phyloP scores from a whole-genome alignment of 2,797 vertebrate genomes.

The Pelodytes ibericus region DNA sequence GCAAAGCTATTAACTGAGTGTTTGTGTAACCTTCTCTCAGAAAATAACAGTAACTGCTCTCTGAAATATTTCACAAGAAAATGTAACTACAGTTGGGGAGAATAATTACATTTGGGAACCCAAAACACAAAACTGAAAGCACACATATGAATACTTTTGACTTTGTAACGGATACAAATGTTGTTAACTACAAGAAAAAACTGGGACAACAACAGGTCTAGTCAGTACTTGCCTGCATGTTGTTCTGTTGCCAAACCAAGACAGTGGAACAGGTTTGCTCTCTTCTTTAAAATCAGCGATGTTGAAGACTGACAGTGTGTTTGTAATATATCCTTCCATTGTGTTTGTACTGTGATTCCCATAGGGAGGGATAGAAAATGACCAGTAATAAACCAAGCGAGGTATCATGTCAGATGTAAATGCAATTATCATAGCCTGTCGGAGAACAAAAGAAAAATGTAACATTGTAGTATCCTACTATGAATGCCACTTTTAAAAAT shows the following conservation, averaged over 20 bases:
- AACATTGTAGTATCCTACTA: no score
- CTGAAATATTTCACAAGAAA: no score
- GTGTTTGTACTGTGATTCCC: slow-evolving; percentile 71
- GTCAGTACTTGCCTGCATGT: slow-evolving; percentile 83
- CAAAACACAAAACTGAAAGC: no score
- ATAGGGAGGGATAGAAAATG: slow-evolving; percentile 86
- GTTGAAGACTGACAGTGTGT: slow-evolving; percentile 83
- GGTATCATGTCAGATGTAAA: slow-evolving; percentile 97
- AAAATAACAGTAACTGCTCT: not conserved
- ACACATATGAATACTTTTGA: no score
- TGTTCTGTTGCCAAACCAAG: slow-evolving; percentile 68
- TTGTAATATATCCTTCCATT: slow-evolving; percentile 92
- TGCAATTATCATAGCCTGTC: slow-evolving; percentile 92
- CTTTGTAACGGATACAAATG: no score
- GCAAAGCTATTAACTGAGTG: not conserved
- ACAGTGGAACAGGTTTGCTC: slow-evolving; percentile 66
- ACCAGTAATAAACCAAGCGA: slow-evolving; percentile 94
- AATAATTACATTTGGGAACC: no score
- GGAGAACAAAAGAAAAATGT: slow-evolving; percentile 30
- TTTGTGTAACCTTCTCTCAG: not conserved
- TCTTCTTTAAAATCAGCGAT: slow-evolving; percentile 75
- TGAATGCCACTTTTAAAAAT: no score
- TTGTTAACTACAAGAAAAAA: no score
- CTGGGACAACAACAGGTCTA: not conserved
- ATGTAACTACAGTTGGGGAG: no score